phyloP scores from a whole-genome alignment of 2,113 vertebrate species.

The Calcarius ornatus region DNA sequence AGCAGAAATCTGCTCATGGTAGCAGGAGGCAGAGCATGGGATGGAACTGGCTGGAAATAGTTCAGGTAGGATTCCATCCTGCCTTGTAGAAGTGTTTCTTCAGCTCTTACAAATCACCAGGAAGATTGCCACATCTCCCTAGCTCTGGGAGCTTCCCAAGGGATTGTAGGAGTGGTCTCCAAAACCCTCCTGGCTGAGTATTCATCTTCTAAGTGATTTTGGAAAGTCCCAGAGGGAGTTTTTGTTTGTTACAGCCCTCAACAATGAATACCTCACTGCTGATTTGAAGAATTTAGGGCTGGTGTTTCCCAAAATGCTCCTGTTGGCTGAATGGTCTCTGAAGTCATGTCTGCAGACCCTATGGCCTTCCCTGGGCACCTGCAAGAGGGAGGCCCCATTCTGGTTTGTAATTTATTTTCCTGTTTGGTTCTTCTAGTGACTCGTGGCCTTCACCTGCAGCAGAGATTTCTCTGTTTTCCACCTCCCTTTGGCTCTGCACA shows the following conservation, averaged over 20 bases:
- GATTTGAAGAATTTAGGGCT: background rate
- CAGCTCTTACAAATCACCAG: background rate
- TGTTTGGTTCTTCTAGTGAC: background rate
- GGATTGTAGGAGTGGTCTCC: background rate
- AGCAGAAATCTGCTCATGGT: rapidly evolving
- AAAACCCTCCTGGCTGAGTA: background rate
- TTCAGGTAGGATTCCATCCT: background rate
- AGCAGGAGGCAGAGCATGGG: background rate
- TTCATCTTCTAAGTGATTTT: background rate
- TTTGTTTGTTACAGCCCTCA: background rate
- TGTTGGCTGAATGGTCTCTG: background rate
- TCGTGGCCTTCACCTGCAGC: background rate
- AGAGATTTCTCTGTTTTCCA: background rate
- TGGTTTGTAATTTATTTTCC: background rate
- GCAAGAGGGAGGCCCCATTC: background rate
- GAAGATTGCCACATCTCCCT: background rate
- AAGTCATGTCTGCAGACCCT: background rate
- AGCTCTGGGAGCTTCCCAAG: background rate
- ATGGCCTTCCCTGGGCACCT: background rate
- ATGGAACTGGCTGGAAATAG: background rate
- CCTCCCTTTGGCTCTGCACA: background rate
- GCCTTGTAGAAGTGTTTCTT: background rate
- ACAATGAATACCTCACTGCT: background rate
- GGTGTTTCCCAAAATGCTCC: background rate
- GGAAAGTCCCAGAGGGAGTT: background rate